Evolutionary conservation across 2,797 vertebrate species (phyloP).

Genomic region (Macropus fuliginosus): DNA sequence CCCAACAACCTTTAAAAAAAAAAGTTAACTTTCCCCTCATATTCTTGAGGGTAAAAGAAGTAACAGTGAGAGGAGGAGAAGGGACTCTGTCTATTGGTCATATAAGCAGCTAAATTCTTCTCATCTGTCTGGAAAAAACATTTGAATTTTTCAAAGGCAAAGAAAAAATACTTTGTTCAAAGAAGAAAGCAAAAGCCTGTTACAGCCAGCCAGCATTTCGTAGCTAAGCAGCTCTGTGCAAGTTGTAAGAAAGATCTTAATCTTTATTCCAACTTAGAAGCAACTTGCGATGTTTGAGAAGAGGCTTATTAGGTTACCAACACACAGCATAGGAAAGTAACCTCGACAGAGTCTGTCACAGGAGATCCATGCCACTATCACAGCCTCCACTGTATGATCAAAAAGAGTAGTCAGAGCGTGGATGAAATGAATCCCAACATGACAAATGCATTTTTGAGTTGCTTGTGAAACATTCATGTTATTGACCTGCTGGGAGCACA

Average conservation of each 20-base stretch:
- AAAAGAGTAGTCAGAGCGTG: slow-evolving; percentile 54
- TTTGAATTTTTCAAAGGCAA: neutral
- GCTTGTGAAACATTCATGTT: slow-evolving; percentile 57
- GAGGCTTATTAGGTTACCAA: slow-evolving; percentile 20
- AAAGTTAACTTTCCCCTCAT: neutral
- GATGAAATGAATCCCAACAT: slow-evolving; percentile 61
- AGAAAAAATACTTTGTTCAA: neutral
- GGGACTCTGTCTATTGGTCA: neutral
- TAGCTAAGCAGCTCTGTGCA: neutral
- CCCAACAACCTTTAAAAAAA: neutral
- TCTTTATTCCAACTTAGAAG: slow-evolving; percentile 58
- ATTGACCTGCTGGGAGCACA: slow-evolving; percentile 51
- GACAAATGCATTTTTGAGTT: slow-evolving; percentile 56
- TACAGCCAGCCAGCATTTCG: neutral
- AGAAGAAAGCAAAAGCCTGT: neutral
- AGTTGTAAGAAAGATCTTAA: slow-evolving; percentile 3
- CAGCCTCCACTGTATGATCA: slow-evolving; percentile 15
- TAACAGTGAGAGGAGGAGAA: neutral
- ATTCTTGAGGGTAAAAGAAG: neutral
- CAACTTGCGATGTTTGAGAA: slow-evolving; percentile 40
- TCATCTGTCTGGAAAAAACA: neutral
- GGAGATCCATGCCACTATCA: slow-evolving; percentile 26
- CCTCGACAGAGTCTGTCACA: slow-evolving; percentile 26
- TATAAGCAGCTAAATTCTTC: neutral
- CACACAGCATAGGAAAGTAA: slow-evolving; percentile 4